Evolutionary conservation across 2,113 vertebrate genomes (phyloP).

Genomic region (Choloepus hoffmanni): DNA sequence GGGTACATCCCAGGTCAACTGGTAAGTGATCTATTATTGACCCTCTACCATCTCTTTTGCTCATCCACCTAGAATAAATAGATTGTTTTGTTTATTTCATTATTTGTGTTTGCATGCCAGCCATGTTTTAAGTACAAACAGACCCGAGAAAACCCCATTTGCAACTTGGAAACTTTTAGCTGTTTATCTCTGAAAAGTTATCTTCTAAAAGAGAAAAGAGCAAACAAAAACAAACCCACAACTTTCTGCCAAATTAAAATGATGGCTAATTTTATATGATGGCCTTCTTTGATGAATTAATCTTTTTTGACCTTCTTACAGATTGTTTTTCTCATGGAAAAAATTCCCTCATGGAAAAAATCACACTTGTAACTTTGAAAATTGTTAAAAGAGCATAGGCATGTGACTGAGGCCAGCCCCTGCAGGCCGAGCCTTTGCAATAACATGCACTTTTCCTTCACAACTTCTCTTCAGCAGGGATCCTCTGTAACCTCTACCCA

Average conservation of each 20-base stretch:
- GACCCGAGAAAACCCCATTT: background rate
- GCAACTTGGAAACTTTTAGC: constrained; percentile 36
- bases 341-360: constrained; percentile 44
- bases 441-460: background rate
- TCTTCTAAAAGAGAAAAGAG: constrained; percentile 18
- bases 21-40: background rate
- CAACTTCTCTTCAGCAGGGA: background rate
- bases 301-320: background rate
- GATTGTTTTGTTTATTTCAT: constrained; percentile 32
- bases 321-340: constrained; percentile 53
- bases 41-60: background rate
- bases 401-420: background rate
- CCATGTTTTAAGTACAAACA: constrained; percentile 62
- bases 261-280: constrained; percentile 1
- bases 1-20: background rate
- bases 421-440: background rate
- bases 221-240: constrained; percentile 11
- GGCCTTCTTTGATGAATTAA: background rate
- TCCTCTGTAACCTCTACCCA: background rate
- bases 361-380: constrained; percentile 42
- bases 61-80: background rate
- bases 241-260: constrained; percentile 47
- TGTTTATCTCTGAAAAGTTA: constrained; percentile 55
- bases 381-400: constrained; percentile 35
- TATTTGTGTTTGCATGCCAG: constrained; percentile 21